Evolutionary conservation across 1,140 invertebrate genomes (phyloP), one percentile per base, ranked within the genome.

Genomic region (Neodiprion pinetum): DNA sequence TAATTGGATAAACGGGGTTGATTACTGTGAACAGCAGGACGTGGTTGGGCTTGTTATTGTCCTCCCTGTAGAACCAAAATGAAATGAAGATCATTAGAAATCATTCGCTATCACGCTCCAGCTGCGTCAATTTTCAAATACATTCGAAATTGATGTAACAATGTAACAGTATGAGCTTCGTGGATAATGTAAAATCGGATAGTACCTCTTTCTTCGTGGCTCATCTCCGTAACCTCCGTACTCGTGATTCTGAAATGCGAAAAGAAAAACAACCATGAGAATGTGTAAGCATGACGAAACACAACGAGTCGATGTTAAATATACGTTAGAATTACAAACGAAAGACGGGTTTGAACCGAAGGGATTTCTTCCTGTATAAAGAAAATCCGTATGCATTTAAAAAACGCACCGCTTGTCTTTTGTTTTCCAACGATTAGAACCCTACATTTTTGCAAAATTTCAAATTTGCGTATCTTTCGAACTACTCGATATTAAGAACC

Each of bases 1-100:
- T 98, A 87, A 99, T 99, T 72, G 98, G 97, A 90, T 99, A 99
- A 82, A 97, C 95, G 76, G 97, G 97, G 89, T 99, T 99, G 83
- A 97, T 94, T 85, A 99, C 95, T 82, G 97, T 98, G 90, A 98
- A 96, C 74, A 98, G 92, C 76, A 99, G 91, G 81, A 99, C 95
- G 89, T 98, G 95, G 91, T 98, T 98, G 80, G 94, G 94, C 83
- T 94, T 88, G 75, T 88, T 88, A 84, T 88, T 88, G 84, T 88
- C 88, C 80, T 88, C 88, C 77, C 87, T 88, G 81, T 69, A 88
- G 85, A 77, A 80, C 17, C 72, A 74, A 80, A 79, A 53, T 50
- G 40, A 65, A 79, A 28, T 74, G 67, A 69, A 21, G n/a, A 69
- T 11, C 3, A 69, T 69, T 7, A 69, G 11, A 69, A 23, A 69